Base-by-base conservation (phyloP, 1,140 invertebrate genomes). In the Papilio aristodemus region DNA sequence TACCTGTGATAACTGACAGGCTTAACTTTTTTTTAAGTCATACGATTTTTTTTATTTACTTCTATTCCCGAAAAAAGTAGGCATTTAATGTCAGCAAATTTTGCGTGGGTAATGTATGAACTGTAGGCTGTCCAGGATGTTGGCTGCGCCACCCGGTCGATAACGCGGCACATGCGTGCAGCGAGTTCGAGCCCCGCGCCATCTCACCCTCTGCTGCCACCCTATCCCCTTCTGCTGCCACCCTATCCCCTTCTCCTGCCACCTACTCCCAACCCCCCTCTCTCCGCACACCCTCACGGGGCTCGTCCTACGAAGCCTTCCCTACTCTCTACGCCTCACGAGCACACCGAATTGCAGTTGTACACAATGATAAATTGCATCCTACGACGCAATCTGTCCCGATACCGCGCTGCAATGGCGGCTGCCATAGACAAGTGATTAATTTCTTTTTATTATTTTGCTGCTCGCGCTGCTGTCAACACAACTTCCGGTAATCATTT, bases 121-220 rank as follows among this genome's bases (percentile, higher is more conserved):
- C 13, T 43, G 14, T 67, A 72, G 69, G 27, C 64, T 17, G 37
- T 64, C 41, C 36, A 66, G 62, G 63, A 73, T 64, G 57, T 50
- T 69, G 68, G 64, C 64, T 69, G 39, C 43, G 54, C 25, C 37
- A 64, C 6, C 32, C 70, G 69, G 77, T 79, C 77, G 75, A 77
- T 79, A 79, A 22, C 68, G 58, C 69, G 54, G 70, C 77, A 75
- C 77, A 74, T 76, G 79, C 77, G 77, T 69, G 37, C 57, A 60
- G 22, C 14, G 27, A 0, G 46, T 9, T 25, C 46, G 9, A 54
- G 4, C 17, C 46, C 19, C 46, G 17, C 46, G 46, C 46, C 27
- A 54, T 22, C 22, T 3, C 17, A 7, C 17, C 43, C 19, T 19
- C 46, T 22, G 10, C 9, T n/a, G n/a, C n/a, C n/a, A n/a, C n/a